phyloP scores from a whole-genome alignment of 2,113 vertebrate species.

The Lagopus muta region DNA sequence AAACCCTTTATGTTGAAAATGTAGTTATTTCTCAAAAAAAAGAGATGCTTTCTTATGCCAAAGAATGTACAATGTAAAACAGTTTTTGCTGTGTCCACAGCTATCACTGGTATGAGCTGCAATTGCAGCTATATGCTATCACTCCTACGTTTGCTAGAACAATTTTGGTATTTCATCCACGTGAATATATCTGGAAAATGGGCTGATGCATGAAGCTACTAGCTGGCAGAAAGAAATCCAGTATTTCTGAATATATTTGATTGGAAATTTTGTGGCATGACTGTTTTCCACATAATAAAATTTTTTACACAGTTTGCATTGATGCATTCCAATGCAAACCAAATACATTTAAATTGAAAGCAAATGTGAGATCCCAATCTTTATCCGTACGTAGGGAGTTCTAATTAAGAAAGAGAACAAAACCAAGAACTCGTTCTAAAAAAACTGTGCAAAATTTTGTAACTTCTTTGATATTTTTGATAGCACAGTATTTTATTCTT shows the following conservation, averaged over 20 bases:
- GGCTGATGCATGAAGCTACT: background rate
- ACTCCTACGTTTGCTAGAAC: background rate
- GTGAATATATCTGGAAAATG: background rate
- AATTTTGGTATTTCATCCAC: background rate
- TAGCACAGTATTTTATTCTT: background rate
- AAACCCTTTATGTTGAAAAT: background rate
- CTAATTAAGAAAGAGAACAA: background rate
- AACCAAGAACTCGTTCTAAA: background rate
- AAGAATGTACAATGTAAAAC: background rate
- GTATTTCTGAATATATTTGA: background rate
- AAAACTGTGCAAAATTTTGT: background rate
- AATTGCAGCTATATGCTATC: background rate
- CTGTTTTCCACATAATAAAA: background rate
- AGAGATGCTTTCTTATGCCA: background rate
- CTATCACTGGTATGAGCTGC: background rate
- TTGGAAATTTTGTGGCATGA: background rate
- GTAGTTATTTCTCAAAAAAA: background rate
- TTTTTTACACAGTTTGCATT: background rate
- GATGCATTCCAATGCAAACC: background rate
- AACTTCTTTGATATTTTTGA: background rate
- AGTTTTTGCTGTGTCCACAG: background rate
- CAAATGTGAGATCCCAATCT: background rate
- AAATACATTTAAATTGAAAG: background rate
- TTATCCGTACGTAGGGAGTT: background rate
- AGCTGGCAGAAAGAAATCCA: background rate